A percentile compares a stretch with the other conserved stretches of the same genome.
Evolutionary conservation across 2,888 invertebrate species (phyloP).

Genomic region (Eudiplozoon nipponicum): DNA sequence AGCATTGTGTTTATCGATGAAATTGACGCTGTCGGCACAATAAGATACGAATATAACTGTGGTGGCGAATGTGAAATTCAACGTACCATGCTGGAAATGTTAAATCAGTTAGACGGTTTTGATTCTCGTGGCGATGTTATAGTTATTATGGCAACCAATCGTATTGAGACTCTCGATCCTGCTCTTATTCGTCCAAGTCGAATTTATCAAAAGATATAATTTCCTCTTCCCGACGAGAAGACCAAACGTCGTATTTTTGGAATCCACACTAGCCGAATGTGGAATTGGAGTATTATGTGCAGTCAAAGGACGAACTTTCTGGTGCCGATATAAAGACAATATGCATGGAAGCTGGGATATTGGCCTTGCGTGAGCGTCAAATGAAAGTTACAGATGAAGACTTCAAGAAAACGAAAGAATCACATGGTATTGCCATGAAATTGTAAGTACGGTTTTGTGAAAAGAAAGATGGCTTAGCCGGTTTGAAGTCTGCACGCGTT

Average conservation of each 20-base stretch:
- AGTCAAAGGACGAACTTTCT: constrained; percentile 94
- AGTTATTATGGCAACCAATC: constrained; percentile 31
- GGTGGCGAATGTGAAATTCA: constrained; percentile 97
- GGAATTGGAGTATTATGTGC: constrained; percentile 71
- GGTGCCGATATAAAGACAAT: constrained; percentile 53
- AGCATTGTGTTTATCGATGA: constrained; percentile 98
- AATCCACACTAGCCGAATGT: constrained; percentile 97
- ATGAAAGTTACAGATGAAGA: constrained; percentile 99
- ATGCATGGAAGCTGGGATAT: constrained; percentile 88
- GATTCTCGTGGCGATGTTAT: constrained; percentile 81
- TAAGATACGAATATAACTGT: constrained; percentile 86
- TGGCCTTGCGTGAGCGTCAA: constrained; percentile 75
- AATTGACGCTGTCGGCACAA: constrained; percentile 92
- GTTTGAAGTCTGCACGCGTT: too few species aligned
- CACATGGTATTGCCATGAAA: too few species aligned
- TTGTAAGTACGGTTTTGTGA: too few species aligned
- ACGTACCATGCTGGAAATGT: constrained; percentile 83
- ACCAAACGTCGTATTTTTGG: constrained; percentile 64
- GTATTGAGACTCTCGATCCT: constrained; percentile 89
- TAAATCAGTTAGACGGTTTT: constrained; percentile 90
- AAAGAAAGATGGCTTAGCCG: too few species aligned
- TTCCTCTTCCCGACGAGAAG: constrained; percentile 89
- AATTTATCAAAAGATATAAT: constrained; percentile 94
- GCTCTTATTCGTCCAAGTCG: constrained; percentile 88
- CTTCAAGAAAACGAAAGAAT: constrained; percentile 93